These are phyloP conservation scores for Silurus asotus DNA, from an alignment of 2,113 vertebrate species.

Conservation along the genomic window DNA sequence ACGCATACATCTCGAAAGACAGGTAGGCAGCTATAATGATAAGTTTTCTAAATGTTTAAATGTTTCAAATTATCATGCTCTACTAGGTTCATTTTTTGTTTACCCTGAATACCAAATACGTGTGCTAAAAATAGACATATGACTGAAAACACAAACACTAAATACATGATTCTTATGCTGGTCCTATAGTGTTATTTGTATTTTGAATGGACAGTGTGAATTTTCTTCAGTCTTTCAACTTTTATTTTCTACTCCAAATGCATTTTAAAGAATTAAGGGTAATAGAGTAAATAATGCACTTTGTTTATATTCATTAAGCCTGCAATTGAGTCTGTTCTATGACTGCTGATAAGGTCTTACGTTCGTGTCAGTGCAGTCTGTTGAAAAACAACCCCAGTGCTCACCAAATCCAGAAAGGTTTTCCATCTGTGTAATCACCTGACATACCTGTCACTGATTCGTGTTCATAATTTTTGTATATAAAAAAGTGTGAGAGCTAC, in stretches of 20 bases:
- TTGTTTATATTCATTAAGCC: not conserved
- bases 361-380: not conserved
- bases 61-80: not conserved
- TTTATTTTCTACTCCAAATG: not conserved
- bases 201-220: not conserved
- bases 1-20: not conserved
- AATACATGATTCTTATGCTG: not conserved
- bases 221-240: not conserved
- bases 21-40: not conserved
- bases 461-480: not conserved
- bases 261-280: not conserved
- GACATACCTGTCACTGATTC: conserved; percentile 6
- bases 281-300: not conserved
- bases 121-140: not conserved
- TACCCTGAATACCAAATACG: not conserved
- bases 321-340: not conserved
- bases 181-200: not conserved
- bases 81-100: not conserved
- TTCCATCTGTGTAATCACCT: conserved; percentile 4
- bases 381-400: not conserved
- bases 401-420: not conserved
- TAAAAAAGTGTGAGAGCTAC: not conserved
- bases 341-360: not conserved
- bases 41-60: not conserved
- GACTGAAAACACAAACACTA: not conserved